Evolutionary conservation across 2,113 vertebrate genomes (phyloP), one percentile per base, ranked within the genome.

Genomic region (Pipa parva): DNA sequence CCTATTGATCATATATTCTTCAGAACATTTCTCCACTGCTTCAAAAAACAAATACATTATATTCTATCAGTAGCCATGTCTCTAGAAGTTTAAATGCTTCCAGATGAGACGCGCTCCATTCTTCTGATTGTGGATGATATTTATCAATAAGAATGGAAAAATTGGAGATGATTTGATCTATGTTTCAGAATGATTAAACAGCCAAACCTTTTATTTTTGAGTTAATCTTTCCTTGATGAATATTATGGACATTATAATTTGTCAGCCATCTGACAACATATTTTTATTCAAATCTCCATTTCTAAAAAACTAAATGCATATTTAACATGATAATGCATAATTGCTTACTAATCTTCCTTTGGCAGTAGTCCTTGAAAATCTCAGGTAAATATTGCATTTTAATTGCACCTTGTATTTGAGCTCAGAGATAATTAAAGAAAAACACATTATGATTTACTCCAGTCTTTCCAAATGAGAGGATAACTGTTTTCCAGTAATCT

Each of bases 351-450:
- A 76, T 75, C 59, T 20, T 71, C 56, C 66, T 55, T 71, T 63
- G 68, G 73, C 20, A 61, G 65, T 69, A 51, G 70, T 37, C 74
- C 70, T 20, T 75, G 75, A 27, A 42, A 73, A 72, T 76, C 64
- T 58, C 71, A 76, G 68, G 75, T 63, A 76, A 72, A 75, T 31
- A 60, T 72, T 75, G 59, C 25, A 75, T 79, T 63, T 73, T 63
- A 63, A 58, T 76, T 79, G 22, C 64, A 79, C 63, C 69, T 74
- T 51, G 58, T 75, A 74, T 75, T 70, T 73, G 72, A 77, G 45
- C 59, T 12, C 74, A 69, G 59, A n/a, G 77, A 58, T n/a, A n/a
- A 71, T 73, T 71, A 73, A 71, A 71, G 59, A 51, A 62, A 71
- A 61, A 67, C 42, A 36, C 28, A 21, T 51, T 3, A 25, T 49